phyloP scores from a whole-genome alignment of 2,113 vertebrate species.

The Aspiorhynchus laticeps region DNA sequence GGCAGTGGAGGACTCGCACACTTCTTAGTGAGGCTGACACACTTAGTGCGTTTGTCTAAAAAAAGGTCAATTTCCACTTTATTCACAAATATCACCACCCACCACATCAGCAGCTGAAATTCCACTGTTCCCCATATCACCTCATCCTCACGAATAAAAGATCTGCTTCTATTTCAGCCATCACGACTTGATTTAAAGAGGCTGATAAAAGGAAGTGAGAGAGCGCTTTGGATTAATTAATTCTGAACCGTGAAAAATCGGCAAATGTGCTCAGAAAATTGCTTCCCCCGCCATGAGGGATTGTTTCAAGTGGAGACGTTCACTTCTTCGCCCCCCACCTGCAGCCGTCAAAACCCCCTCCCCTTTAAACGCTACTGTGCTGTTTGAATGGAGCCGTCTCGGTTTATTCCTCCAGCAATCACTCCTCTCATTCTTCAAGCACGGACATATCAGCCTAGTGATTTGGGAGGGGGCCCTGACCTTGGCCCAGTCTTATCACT shows the following conservation, averaged over 20 bases:
- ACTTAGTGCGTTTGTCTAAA: background rate
- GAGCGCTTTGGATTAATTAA: slow-evolving; percentile 28
- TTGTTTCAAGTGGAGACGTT: background rate
- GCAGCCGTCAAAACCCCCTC: slow-evolving; percentile 18
- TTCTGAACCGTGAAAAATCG: slow-evolving; percentile 10
- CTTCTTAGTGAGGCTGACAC: slow-evolving; percentile 17
- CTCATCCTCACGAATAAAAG: background rate
- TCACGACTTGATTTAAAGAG: background rate
- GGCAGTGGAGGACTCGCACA: background rate
- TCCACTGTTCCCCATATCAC: slow-evolving; percentile 18
- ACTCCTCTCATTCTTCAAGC: slow-evolving; percentile 22
- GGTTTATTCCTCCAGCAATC: slow-evolving; percentile 14
- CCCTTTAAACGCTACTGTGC: background rate
- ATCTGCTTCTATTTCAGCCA: slow-evolving; percentile 3
- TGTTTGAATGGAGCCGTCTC: background rate
- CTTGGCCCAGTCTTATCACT: slow-evolving; percentile 30
- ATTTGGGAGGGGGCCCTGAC: slow-evolving; percentile 40
- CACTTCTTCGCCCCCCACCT: background rate
- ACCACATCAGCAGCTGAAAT: slow-evolving; percentile 2
- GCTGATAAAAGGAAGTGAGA: slow-evolving; percentile 18
- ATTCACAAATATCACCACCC: slow-evolving; percentile 40
- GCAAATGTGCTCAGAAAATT: slow-evolving; percentile 15
- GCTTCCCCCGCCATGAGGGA: slow-evolving; percentile 3
- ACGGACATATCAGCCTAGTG: slow-evolving; percentile 23
- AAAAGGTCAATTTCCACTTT: slow-evolving; percentile 1